Conservation (phyloP, 1,140 invertebrate genomes). For the Drosophila lacteicornis region DNA sequence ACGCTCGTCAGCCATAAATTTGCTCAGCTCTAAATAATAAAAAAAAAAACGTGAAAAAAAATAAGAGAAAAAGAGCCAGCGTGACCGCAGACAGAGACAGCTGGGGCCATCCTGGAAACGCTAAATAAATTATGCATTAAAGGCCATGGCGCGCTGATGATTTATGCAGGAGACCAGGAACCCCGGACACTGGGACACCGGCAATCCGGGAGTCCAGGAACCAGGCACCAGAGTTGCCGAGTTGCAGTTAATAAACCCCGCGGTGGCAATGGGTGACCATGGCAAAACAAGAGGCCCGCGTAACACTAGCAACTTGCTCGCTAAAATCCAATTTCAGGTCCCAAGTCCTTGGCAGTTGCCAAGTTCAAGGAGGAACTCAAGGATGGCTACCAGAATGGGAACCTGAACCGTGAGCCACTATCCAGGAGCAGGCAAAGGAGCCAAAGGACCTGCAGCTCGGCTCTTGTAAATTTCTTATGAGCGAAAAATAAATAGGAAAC, state of each 20-base stretch:
- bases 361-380: slow-evolving; percentile 62
- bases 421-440: slow-evolving; percentile 2
- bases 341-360: slow-evolving; percentile 33
- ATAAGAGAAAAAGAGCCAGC: slow-evolving; percentile 11
- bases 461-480: slow-evolving; percentile 78
- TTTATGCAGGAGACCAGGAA: slow-evolving; percentile 49
- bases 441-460: slow-evolving; percentile 3
- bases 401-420: slow-evolving; percentile 16
- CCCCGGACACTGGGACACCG: slow-evolving; percentile 1
- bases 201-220: background rate
- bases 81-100: slow-evolving; percentile 44
- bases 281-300: slow-evolving; percentile 18
- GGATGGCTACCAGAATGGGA: slow-evolving; percentile 17
- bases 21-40: slow-evolving; percentile 33
- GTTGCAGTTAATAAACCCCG: slow-evolving; percentile 39
- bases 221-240: slow-evolving; percentile 8
- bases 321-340: slow-evolving; percentile 15
- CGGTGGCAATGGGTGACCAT: slow-evolving; percentile 31
- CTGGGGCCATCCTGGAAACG: slow-evolving; percentile 27
- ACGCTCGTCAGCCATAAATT: slow-evolving; percentile 60
- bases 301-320: slow-evolving; percentile 27
- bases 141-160: slow-evolving; percentile 62
- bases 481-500: slow-evolving; percentile 18
- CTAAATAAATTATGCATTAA: slow-evolving; percentile 73
- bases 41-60: slow-evolving; percentile 13